phyloP scores from a whole-genome alignment of 2,797 vertebrate genomes.

The Melanotaenia nigrans region DNA sequence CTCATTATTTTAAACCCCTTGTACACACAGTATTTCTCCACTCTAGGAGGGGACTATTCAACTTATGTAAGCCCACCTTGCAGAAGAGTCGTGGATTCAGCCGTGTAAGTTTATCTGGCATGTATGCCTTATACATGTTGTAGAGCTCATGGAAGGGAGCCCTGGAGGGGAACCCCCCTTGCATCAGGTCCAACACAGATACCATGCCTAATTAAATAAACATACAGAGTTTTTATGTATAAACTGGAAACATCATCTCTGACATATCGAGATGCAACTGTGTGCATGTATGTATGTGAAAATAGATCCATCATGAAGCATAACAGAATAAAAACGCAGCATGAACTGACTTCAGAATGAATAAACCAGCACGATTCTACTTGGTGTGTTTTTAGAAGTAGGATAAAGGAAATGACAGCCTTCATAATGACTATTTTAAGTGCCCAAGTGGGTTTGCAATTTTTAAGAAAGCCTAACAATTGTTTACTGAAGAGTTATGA shows the following conservation, averaged over 20 bases:
- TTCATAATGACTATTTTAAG: neutral
- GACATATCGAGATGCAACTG: neutral
- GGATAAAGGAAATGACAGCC: neutral
- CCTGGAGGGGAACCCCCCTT: conserved; percentile 96
- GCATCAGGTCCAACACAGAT: conserved; percentile 98
- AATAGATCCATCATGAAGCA: neutral
- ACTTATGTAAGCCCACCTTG: conserved; percentile 84
- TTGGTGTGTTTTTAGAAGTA: neutral
- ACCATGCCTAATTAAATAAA: conserved; percentile 90
- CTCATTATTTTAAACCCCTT: conserved; percentile 18
- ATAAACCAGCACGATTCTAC: neutral
- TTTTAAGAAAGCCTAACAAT: neutral
- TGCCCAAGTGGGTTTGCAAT: neutral
- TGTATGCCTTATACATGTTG: conserved; percentile 98
- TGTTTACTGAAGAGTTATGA: neutral
- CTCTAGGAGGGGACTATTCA: neutral
- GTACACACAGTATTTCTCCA: conserved; percentile 5
- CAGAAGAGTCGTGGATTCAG: conserved; percentile 97
- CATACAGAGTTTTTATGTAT: neutral
- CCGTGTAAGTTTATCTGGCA: conserved; percentile 93
- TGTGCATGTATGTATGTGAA: neutral
- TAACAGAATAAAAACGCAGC: neutral
- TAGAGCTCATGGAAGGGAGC: conserved; percentile 98
- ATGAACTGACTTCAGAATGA: neutral
- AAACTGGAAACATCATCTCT: neutral